Conservation (phyloP, 2,113 vertebrate genomes). For the Elanus axillaris region DNA sequence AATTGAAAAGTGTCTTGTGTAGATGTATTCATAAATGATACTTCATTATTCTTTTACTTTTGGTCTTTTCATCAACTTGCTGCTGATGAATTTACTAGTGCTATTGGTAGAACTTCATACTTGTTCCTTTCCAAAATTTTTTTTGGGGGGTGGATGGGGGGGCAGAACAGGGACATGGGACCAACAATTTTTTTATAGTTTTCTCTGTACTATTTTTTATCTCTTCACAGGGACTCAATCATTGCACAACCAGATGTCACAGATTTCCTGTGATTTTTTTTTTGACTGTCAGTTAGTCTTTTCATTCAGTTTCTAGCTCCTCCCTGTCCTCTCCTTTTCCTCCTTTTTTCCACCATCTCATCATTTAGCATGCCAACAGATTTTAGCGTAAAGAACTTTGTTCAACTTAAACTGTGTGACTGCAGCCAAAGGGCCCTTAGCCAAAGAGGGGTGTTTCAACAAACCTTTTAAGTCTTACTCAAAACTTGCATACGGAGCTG, state of each 20-base stretch:
- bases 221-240: neutral
- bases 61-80: neutral
- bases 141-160: too few relatives aligned
- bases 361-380: neutral
- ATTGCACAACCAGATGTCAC: neutral
- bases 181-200: neutral
- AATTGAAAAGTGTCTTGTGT: neutral
- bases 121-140: neutral
- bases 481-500: neutral
- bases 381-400: neutral
- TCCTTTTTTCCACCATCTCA: neutral
- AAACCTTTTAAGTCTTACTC: neutral
- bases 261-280: too few relatives aligned
- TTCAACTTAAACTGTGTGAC: neutral
- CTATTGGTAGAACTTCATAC: neutral
- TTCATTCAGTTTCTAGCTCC: neutral
- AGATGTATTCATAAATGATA: neutral
- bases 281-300: neutral
- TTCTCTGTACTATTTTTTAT: neutral
- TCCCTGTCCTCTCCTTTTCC: neutral
- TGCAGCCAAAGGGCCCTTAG: neutral
- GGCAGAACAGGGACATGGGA: too few relatives aligned
- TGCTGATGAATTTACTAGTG: neutral
- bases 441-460: neutral
- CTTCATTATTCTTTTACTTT: neutral